phyloP scores from a whole-genome alignment of 92 coral and sea anemone species.

The Actinernus sp. region DNA sequence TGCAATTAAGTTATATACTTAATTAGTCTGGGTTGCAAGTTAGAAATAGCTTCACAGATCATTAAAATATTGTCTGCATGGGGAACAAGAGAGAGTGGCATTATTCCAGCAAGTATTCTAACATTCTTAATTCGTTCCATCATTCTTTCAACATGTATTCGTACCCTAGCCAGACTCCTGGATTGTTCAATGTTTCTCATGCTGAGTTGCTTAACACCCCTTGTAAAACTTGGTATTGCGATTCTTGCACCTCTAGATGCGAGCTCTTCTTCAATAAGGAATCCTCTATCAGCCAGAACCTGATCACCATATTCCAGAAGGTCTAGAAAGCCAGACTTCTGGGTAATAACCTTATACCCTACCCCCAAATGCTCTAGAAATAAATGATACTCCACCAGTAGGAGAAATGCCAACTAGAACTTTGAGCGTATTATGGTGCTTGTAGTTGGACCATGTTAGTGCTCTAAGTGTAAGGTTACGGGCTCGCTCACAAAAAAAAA shows the following conservation, averaged over 20 bases:
- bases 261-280: constrained; percentile 51
- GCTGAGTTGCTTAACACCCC: constrained; percentile 36
- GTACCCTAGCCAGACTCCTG: constrained; percentile 29
- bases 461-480: constrained; percentile 49
- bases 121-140: constrained; percentile 60
- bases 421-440: constrained; percentile 59
- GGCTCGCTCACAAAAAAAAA: constrained; percentile 48
- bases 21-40: constrained; percentile 32
- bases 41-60: constrained; percentile 28
- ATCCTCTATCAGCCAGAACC: constrained; percentile 67
- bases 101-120: constrained; percentile 9
- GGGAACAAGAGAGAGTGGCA: constrained; percentile 33
- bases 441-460: constrained; percentile 51
- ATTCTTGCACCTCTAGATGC: constrained; percentile 43
- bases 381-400: constrained; percentile 54
- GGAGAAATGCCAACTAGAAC: constrained; percentile 61
- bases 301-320: constrained; percentile 43
- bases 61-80: constrained; percentile 23
- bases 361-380: constrained; percentile 56
- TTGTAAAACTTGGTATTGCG: constrained; percentile 40
- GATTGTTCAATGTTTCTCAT: constrained; percentile 21
- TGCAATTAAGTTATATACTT: too few relatives aligned
- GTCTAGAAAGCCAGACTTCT: constrained; percentile 47
- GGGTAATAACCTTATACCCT: constrained; percentile 52
- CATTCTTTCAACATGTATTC: constrained; percentile 41